phyloP scores from a whole-genome alignment of 2,888 invertebrate genomes.

The Cantharis nigra region DNA sequence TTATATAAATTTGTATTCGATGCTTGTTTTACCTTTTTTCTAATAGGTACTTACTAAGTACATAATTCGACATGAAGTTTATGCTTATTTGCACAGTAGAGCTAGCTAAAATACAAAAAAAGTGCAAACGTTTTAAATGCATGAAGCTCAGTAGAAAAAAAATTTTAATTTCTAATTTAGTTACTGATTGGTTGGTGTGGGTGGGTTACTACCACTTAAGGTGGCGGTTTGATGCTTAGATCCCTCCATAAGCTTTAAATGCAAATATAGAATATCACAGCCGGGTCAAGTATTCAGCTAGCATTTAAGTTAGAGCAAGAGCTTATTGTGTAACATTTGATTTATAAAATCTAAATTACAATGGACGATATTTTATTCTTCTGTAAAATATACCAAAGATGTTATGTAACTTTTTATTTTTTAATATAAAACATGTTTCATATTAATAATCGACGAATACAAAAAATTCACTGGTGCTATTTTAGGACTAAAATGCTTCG shows the following conservation, averaged over 20 bases:
- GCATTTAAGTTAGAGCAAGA: not conserved
- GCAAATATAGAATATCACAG: not conserved
- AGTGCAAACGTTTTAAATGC: not conserved
- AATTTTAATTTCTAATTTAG: not conserved
- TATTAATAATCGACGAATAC: too few relatives aligned
- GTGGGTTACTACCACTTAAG: not conserved
- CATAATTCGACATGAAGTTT: not conserved
- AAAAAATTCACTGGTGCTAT: too few relatives aligned
- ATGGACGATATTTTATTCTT: too few relatives aligned
- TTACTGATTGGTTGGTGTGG: not conserved
- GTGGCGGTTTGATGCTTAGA: not conserved
- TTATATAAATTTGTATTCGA: not conserved
- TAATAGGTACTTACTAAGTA: not conserved
- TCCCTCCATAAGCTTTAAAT: not conserved
- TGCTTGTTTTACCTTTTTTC: not conserved
- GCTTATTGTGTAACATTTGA: not conserved
- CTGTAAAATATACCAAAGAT: too few relatives aligned
- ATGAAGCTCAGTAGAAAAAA: not conserved
- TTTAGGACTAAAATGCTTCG: too few relatives aligned
- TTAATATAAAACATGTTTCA: not conserved
- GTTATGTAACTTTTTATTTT: not conserved
- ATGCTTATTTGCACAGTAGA: not conserved
- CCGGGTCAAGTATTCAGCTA: not conserved
- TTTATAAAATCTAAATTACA: too few relatives aligned
- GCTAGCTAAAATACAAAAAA: not conserved